Evolutionary conservation across 2,888 invertebrate genomes (phyloP).

Genomic region (Cheilosia soror): DNA sequence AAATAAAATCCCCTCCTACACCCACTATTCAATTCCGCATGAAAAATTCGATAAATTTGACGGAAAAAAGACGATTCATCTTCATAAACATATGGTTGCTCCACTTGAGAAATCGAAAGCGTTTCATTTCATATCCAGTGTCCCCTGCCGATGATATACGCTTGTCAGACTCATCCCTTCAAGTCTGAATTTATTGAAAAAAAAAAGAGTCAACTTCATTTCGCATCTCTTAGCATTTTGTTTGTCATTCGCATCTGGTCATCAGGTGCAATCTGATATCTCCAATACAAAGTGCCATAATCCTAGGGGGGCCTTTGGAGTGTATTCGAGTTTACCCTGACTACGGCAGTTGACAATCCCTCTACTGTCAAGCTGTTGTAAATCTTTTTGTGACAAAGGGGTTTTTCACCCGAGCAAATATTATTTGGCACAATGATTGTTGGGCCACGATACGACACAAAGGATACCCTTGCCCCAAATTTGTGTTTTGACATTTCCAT

Average conservation of each 20-base stretch:
- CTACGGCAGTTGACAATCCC: conserved; percentile 56
- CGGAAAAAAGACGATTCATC: conserved; percentile 36
- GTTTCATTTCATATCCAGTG: conserved; percentile 40
- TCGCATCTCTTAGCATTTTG: background rate
- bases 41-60: background rate
- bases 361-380: conserved; percentile 23
- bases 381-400: conserved; percentile 45
- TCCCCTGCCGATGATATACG: conserved; percentile 22
- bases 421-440: conserved; percentile 14
- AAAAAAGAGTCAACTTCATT: conserved; percentile 31
- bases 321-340: conserved; percentile 5
- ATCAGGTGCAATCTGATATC: conserved; percentile 58
- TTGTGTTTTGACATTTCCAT: conserved; percentile 51
- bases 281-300: conserved; percentile 5
- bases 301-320: background rate
- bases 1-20: too few species aligned
- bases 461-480: conserved; percentile 1
- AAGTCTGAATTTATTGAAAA: conserved; percentile 52
- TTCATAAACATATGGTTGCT: conserved; percentile 39
- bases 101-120: conserved; percentile 38
- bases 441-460: background rate
- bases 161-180: conserved; percentile 55
- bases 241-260: conserved; percentile 58
- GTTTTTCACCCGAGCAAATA: conserved; percentile 6
- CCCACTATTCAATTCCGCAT: too few species aligned